Evolutionary conservation across 2,797 vertebrate species (phyloP).

Genomic region (Eulemur coronatus): DNA sequence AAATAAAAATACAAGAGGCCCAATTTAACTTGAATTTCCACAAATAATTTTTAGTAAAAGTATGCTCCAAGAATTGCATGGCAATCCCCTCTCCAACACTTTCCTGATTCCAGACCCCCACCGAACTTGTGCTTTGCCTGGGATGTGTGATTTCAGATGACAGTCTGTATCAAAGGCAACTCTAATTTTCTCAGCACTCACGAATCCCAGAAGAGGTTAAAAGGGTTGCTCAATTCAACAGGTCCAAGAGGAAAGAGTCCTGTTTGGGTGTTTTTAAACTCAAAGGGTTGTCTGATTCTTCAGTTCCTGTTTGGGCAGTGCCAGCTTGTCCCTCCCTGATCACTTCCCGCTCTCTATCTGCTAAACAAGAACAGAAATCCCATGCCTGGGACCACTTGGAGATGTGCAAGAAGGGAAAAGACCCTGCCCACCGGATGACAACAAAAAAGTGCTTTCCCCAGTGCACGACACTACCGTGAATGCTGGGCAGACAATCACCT

Average conservation of each 20-base stretch:
- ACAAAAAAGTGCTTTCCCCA: background rate
- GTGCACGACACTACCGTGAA: background rate
- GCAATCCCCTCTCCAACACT: background rate
- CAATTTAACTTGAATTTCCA: background rate
- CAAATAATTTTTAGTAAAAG: background rate
- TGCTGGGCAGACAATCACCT: background rate
- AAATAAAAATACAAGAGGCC: background rate
- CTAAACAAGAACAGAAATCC: background rate
- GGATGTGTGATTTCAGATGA: background rate
- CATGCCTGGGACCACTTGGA: background rate
- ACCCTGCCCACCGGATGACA: background rate
- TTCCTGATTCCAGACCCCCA: background rate
- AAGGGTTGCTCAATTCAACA: background rate
- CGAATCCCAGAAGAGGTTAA: background rate
- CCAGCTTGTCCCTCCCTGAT: background rate
- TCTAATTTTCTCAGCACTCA: background rate
- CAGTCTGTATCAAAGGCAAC: background rate
- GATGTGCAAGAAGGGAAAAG: background rate
- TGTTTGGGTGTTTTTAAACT: background rate
- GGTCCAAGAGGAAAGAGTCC: background rate
- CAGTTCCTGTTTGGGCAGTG: background rate
- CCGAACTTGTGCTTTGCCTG: background rate
- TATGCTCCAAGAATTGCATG: background rate
- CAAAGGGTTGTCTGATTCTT: background rate
- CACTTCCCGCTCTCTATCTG: background rate